These are phyloP conservation scores for Diplodus puntazzo DNA, from an alignment of 2,797 vertebrate genomes.

Conservation along the genomic window DNA sequence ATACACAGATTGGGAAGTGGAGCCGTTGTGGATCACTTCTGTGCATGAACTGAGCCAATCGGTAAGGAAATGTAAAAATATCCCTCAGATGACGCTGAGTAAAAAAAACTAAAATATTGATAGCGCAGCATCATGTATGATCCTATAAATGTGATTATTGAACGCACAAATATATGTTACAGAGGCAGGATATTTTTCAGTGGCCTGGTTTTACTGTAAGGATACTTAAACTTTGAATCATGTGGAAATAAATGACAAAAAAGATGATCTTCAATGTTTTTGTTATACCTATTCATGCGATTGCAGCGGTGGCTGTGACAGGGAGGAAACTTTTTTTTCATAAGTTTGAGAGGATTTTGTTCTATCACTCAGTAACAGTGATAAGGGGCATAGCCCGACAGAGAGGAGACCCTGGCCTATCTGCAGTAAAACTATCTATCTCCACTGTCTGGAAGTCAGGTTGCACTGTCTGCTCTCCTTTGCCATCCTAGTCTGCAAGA, in stretches of 20 bases:
- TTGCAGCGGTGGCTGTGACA: not conserved
- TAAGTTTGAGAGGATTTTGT: not conserved
- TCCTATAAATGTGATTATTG: no score
- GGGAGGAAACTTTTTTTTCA: not conserved
- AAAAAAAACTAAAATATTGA: no score
- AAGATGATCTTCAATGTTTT: not conserved
- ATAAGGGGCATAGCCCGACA: conserved; percentile 10
- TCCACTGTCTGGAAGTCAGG: conserved; percentile 31
- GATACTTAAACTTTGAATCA: not conserved
- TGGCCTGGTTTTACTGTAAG: not conserved
- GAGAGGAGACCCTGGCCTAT: conserved; percentile 33
- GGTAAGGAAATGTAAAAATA: not conserved
- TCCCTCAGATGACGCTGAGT: not conserved
- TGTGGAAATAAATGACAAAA: not conserved
- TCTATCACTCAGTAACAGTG: conserved; percentile 8
- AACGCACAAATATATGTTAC: no score
- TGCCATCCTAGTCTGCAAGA: conserved; percentile 41
- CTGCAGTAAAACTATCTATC: conserved; percentile 50
- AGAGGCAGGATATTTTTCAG: no score
- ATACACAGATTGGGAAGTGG: conserved; percentile 38
- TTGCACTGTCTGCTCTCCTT: conserved; percentile 46
- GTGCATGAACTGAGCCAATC: conserved; percentile 26
- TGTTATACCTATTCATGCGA: not conserved
- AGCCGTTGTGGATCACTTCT: conserved; percentile 29
- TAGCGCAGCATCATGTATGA: no score